These are phyloP conservation scores for Nothocercus nigrocapillus DNA, from an alignment of 2,113 vertebrate genomes.

Conservation along the genomic window DNA sequence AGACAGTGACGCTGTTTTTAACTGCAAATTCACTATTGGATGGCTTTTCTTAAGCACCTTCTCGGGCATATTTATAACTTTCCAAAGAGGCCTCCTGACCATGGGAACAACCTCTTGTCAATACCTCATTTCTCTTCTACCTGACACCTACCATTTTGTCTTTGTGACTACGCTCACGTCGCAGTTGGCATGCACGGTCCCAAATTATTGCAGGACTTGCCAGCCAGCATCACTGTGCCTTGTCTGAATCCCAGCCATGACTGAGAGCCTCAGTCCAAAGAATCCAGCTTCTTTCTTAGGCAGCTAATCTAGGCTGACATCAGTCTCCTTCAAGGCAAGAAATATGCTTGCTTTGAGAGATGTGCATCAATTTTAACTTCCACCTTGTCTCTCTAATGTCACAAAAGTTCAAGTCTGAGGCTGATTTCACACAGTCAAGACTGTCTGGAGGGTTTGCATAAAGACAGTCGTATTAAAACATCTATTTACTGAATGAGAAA, in stretches of 20 bases:
- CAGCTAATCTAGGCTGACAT: conserved; percentile 30
- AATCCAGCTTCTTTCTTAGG: background rate
- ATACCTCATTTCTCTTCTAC: background rate
- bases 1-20: background rate
- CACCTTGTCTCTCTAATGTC: background rate
- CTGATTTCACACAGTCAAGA: background rate
- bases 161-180: background rate
- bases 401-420: background rate
- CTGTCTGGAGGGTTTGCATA: background rate
- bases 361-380: background rate
- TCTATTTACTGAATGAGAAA: background rate
- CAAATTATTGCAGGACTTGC: background rate
- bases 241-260: background rate
- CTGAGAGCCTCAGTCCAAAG: background rate
- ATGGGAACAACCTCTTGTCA: background rate
- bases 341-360: background rate
- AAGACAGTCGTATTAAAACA: background rate
- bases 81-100: background rate
- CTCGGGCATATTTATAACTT: background rate
- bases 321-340: background rate
- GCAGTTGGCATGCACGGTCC: background rate
- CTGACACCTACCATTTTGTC: background rate
- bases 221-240: background rate
- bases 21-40: background rate
- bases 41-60: background rate